Evolutionary conservation across 2,797 vertebrate species (phyloP).

Genomic region (Sparus aurata): DNA sequence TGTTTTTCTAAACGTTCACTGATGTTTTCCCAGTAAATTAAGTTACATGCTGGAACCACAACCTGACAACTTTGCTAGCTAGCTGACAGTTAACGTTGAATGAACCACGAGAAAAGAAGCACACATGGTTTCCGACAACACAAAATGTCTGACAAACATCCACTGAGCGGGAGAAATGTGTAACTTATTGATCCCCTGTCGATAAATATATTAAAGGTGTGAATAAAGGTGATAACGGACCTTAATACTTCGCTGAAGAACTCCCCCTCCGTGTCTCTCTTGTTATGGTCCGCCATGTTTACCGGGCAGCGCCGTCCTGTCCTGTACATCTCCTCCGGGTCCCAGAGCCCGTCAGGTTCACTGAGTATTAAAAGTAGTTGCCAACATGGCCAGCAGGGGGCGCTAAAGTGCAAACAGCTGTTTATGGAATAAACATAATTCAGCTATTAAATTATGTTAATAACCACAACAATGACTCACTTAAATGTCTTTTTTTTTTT

Average conservation of each 20-base stretch:
- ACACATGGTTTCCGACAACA: neutral
- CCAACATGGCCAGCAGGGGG: slow-evolving; percentile 34
- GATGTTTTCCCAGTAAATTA: too few species aligned
- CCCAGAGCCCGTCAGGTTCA: slow-evolving; percentile 2
- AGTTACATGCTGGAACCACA: too few species aligned
- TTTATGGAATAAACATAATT: too few species aligned
- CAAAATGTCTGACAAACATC: neutral
- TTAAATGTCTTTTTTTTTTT: neutral
- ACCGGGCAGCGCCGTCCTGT: too few species aligned
- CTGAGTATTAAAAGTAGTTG: accelerated
- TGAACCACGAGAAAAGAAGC: neutral
- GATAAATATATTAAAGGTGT: accelerated
- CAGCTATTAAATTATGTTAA: too few species aligned
- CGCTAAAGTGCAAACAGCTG: neutral
- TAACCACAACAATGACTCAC: too few species aligned
- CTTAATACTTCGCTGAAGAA: slow-evolving; percentile 75
- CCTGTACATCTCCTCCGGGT: slow-evolving; percentile 54
- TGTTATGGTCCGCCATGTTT: slow-evolving; percentile 82
- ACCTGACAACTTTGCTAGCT: neutral
- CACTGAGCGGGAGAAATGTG: accelerated
- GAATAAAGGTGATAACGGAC: slow-evolving; percentile 25
- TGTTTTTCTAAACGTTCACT: too few species aligned
- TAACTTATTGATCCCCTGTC: accelerated
- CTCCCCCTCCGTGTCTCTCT: neutral
- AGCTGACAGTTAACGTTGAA: too few species aligned